These are phyloP conservation scores for Gymnobelideus leadbeateri DNA, from an alignment of 2,113 vertebrate species.

Conservation along the genomic window DNA sequence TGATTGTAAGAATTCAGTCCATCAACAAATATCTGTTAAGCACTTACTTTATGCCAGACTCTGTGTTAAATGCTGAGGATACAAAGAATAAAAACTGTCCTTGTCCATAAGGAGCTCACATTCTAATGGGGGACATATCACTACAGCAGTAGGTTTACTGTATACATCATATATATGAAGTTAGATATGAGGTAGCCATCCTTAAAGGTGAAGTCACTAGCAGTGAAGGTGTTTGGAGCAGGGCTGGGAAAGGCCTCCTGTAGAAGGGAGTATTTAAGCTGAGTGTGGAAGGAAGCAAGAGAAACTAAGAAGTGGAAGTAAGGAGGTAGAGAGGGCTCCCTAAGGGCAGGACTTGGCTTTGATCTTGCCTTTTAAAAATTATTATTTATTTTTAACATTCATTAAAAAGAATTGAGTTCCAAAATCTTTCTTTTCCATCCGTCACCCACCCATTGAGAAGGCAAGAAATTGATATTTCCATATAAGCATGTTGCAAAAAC, in stretches of 20 bases:
- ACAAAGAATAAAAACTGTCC: background rate
- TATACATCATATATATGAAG: background rate
- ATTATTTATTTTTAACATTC: background rate
- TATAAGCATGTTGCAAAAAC: background rate
- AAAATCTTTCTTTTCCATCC: background rate
- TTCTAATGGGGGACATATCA: background rate
- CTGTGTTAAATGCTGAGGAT: background rate
- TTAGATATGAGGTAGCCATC: background rate
- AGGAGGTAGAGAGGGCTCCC: background rate
- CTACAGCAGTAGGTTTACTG: background rate
- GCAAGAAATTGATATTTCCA: background rate
- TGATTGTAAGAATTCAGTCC: background rate
- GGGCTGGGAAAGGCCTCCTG: background rate
- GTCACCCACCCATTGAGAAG: background rate
- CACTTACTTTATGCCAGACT: background rate
- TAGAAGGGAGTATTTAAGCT: background rate
- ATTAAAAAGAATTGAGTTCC: background rate
- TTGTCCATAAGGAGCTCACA: background rate
- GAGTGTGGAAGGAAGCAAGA: background rate
- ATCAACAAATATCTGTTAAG: background rate
- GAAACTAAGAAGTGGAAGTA: background rate
- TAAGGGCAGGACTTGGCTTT: background rate
- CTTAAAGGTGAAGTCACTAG: background rate
- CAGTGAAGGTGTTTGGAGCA: background rate
- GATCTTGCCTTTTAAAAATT: background rate